Percentiles rank a stretch among this genome's conserved stretches.
Conservation (phyloP, 2,113 vertebrate genomes). For the Lasiurus borealis region DNA sequence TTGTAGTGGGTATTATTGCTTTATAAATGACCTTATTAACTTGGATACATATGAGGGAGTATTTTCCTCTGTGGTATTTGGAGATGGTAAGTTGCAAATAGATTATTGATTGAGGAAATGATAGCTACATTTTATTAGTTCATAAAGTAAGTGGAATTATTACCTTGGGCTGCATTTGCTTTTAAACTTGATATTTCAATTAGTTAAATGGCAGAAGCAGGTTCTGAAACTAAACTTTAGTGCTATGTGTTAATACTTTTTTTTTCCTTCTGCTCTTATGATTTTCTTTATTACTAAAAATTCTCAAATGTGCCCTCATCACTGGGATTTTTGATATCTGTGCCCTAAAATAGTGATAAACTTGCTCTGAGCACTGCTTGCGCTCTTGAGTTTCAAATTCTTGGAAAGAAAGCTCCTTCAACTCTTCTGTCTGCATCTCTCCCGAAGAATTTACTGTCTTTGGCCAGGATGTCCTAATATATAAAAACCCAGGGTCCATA, state of each 20-base stretch:
- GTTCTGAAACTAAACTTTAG: conserved; percentile 9
- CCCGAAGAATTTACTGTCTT: neutral
- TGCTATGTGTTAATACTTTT: neutral
- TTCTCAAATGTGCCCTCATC: neutral
- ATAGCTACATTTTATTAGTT: conserved; percentile 59
- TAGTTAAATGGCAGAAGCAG: conserved; percentile 42
- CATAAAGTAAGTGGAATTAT: conserved; percentile 49
- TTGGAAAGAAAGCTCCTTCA: neutral
- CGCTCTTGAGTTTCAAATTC: neutral
- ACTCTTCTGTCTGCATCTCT: neutral
- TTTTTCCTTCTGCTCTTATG: neutral
- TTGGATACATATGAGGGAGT: neutral
- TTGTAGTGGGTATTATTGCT: neutral
- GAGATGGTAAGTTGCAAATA: conserved; percentile 21
- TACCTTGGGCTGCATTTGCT: conserved; percentile 48
- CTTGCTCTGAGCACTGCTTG: neutral
- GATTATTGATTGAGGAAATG: conserved; percentile 43
- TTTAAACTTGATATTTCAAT: conserved; percentile 40
- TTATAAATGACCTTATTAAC: conserved; percentile 50
- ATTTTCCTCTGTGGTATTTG: conserved; percentile 50
- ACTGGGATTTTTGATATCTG: neutral
- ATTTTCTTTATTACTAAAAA: neutral
- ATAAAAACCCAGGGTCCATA: too few species aligned
- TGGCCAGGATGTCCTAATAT: neutral
- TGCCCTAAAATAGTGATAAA: neutral